A percentile compares a stretch with the other conserved stretches of the same genome.
phyloP scores from a whole-genome alignment of 2,888 invertebrate genomes.

The Polyommatus icarus region DNA sequence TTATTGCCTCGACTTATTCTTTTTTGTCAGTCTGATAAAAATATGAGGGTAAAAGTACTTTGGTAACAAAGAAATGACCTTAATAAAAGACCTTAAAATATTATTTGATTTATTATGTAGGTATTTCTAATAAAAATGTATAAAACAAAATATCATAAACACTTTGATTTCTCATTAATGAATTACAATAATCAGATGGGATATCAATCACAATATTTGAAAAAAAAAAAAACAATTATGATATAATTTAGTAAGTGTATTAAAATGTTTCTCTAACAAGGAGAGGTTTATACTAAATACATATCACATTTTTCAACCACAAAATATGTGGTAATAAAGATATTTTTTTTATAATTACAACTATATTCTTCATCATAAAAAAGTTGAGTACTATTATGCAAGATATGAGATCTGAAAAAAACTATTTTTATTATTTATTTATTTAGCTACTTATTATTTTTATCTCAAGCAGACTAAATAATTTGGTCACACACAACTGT shows the following conservation, averaged over 20 bases:
- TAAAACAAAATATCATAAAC: constrained; percentile 3
- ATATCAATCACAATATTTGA: not conserved
- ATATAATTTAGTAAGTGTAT: not conserved
- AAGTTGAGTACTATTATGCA: not conserved
- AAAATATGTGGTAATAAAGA: not conserved
- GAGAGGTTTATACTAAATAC: not conserved
- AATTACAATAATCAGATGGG: not conserved
- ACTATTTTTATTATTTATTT: not conserved
- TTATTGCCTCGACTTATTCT: not conserved
- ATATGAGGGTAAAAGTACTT: not conserved
- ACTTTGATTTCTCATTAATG: not conserved
- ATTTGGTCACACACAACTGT: too few species aligned
- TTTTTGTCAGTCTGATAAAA: not conserved
- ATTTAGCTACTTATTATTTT: not conserved
- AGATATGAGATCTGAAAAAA: constrained; percentile 3
- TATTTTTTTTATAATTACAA: not conserved
- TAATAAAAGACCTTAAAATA: not conserved
- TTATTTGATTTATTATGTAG: constrained; percentile 10
- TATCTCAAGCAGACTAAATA: not conserved
- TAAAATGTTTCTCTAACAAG: not conserved
- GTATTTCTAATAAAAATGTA: not conserved
- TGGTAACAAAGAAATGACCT: not conserved
- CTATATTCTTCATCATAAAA: not conserved
- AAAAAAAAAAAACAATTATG: not conserved
- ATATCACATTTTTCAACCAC: constrained; percentile 24